Conservation (phyloP, 1,140 invertebrate genomes). For the Dinoponera quadriceps region DNA sequence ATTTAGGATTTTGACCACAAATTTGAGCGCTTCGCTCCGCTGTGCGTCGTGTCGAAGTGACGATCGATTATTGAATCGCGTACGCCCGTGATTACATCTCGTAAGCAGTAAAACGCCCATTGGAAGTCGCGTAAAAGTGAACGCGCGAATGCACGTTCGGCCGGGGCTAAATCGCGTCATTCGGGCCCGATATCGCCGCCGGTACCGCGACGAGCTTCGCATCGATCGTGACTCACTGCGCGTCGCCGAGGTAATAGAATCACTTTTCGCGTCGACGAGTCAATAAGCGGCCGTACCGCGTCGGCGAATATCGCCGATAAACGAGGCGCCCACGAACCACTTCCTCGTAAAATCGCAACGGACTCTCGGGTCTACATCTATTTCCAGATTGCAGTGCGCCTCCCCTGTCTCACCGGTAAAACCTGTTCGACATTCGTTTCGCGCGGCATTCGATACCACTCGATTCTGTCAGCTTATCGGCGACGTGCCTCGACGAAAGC, state of each 20-base stretch:
- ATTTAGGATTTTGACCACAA: too few species aligned
- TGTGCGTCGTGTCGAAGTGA: not conserved
- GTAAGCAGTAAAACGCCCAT: not conserved
- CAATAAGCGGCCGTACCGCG: conserved; percentile 75
- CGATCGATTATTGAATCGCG: conserved; percentile 28
- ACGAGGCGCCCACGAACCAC: conserved; percentile 66
- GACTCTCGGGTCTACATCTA: conserved; percentile 41
- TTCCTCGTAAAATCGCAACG: conserved; percentile 74
- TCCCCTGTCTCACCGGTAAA: not conserved
- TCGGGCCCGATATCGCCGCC: not conserved
- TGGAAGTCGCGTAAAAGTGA: conserved; percentile 5
- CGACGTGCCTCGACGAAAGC: conserved; percentile 19
- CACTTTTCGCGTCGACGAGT: conserved; percentile 60
- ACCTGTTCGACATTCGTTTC: conserved; percentile 55
- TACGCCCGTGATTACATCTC: conserved; percentile 2
- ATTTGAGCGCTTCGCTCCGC: too few species aligned
- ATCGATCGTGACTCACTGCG: conserved; percentile 34
- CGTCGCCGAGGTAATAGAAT: conserved; percentile 18
- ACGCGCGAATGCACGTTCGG: not conserved
- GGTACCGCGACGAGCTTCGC: not conserved
- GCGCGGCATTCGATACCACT: conserved; percentile 30
- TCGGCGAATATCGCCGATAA: conserved; percentile 75
- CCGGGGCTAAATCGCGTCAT: conserved; percentile 25
- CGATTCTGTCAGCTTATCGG: conserved; percentile 52
- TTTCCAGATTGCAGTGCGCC: conserved; percentile 45